Evolutionary conservation across 2,888 invertebrate species (phyloP).

Genomic region (Blera fallax): DNA sequence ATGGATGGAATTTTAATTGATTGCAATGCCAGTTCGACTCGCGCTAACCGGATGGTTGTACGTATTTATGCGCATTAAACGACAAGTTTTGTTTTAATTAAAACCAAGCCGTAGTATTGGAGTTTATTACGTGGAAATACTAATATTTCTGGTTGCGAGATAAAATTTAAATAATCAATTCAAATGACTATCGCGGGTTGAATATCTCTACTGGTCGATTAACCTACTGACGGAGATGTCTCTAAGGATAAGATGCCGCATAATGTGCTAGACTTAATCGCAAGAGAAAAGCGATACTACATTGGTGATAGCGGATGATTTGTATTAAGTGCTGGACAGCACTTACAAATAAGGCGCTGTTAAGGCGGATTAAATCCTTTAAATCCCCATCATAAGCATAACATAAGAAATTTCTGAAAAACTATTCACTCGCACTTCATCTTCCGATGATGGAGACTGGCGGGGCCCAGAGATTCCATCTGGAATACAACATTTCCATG

Average conservation of each 20-base stretch:
- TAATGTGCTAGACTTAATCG: too few relatives aligned
- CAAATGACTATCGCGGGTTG: background rate
- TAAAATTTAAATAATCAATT: background rate
- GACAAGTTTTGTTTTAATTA: constrained; percentile 44
- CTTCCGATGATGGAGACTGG: too few relatives aligned
- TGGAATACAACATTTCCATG: too few relatives aligned
- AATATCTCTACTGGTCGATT: background rate
- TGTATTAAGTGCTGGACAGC: too few relatives aligned
- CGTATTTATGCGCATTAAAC: constrained; percentile 24
- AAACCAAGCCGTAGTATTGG: constrained; percentile 15
- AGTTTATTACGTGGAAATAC: constrained; percentile 39
- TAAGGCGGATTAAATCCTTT: too few relatives aligned
- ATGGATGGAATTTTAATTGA: constrained; percentile 57
- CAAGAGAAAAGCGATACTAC: too few relatives aligned
- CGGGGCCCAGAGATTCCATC: too few relatives aligned
- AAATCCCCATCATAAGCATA: too few relatives aligned
- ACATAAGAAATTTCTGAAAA: too few relatives aligned
- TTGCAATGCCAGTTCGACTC: constrained; percentile 5
- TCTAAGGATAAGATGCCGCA: background rate
- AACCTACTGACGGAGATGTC: background rate
- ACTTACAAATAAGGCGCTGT: too few relatives aligned
- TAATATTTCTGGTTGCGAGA: constrained; percentile 17
- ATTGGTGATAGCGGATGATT: too few relatives aligned
- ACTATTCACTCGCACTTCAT: too few relatives aligned
- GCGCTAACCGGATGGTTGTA: constrained; percentile 11